Base-by-base conservation (phyloP, 2,797 vertebrate genomes). In the Myoxocephalus aenaeus region DNA sequence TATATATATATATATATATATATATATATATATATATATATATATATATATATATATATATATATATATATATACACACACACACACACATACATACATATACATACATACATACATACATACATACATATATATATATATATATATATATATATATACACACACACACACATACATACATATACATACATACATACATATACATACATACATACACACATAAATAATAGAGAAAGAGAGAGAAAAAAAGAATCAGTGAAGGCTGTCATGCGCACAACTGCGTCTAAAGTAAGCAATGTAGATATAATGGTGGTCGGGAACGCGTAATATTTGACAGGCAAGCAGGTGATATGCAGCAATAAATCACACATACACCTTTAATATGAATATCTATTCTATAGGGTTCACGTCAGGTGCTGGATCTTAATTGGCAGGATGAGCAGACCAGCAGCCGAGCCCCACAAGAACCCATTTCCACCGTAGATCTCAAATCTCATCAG, bases 201-300 rank as follows among this genome's bases (percentile, higher is more conserved):
- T 32, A 32, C 0, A 32, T 32, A 32, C 0, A 32, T 32, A 32
- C 2, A 32, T 32, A 32, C 1, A 32, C 4, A 29, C 4, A 29
- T 29, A 34, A 2, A 38, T 9, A 4, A 34, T 3, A 34, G 34
- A 34, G 34, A 34, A 4, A 2, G 0, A 46, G 44, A 27, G 25
- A 29, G 6, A 22, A 22, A 17, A 20, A 51, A 1, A 22, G 4
- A 25, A 22, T 0, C n/a, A 7, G 18, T 5, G 11, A 29, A 11
- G 54, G 22, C 27, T 81, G 81, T 67, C 83, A 74, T 53, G 83
- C 80, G 82, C 85, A 78, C 32, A 79, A 20, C 25, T 48, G 80
- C 65, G 29, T 70, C 15, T 59, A 69, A 86, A 89, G 69, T 12
- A 50, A 70, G 51, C 40, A 70, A 81, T 34, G 22, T 53, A 63